Evolutionary conservation across 2,113 vertebrate genomes (phyloP).

Genomic region (Leuciscus idus): DNA sequence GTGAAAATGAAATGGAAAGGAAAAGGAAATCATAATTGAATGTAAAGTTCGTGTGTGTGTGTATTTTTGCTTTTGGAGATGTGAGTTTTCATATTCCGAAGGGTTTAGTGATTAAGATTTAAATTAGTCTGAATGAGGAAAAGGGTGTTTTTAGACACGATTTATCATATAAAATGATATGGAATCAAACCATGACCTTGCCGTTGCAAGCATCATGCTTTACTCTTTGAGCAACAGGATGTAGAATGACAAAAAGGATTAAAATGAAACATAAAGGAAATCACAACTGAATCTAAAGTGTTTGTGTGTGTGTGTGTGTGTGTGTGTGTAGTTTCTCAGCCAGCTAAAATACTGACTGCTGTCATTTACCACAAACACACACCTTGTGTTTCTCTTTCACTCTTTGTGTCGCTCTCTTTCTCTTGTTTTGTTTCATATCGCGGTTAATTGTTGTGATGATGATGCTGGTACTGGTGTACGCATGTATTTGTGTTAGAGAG

Average conservation of each 20-base stretch:
- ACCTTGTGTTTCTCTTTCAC: conserved; percentile 13
- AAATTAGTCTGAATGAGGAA: neutral
- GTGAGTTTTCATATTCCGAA: neutral
- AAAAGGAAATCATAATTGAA: neutral
- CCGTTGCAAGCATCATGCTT: neutral
- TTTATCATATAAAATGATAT: neutral
- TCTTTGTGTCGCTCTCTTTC: neutral
- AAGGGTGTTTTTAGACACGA: neutral
- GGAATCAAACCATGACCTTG: neutral
- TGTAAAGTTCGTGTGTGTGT: neutral
- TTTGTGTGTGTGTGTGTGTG: neutral
- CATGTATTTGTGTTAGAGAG: conserved; percentile 10
- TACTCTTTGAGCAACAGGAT: neutral
- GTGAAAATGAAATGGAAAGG: neutral
- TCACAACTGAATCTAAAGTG: neutral
- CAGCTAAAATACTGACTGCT: neutral
- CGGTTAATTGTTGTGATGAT: conserved; percentile 42
- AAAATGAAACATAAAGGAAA: neutral
- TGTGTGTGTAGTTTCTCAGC: neutral
- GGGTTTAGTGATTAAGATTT: neutral
- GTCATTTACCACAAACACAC: neutral
- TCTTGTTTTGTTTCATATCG: conserved; percentile 29
- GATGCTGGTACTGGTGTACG: conserved; percentile 18
- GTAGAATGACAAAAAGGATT: neutral
- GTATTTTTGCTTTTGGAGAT: neutral